phyloP scores from a whole-genome alignment of 92 coral and sea anemone species.

The Parazoanthus atlanticus region DNA sequence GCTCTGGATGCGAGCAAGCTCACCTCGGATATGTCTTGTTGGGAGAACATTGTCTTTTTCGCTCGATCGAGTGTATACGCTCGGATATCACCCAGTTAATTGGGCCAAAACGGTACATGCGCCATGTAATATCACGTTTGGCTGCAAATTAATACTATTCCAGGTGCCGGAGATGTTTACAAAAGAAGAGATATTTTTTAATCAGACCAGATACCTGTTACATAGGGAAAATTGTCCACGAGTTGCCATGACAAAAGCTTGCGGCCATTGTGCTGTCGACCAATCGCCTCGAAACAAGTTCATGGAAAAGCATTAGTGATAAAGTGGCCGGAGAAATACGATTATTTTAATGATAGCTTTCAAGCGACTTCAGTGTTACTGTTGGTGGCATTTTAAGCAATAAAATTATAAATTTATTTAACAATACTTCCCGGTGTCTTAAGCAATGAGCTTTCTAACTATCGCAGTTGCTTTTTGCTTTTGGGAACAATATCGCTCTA shows the following conservation, averaged over 20 bases:
- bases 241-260: slow-evolving; percentile 37
- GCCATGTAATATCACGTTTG: slow-evolving; percentile 58
- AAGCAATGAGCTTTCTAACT: neutral
- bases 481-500: neutral
- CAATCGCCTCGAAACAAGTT: slow-evolving; percentile 40
- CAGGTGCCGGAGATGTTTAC: slow-evolving; percentile 68
- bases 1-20: slow-evolving; percentile 28
- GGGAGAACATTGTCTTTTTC: slow-evolving; percentile 55
- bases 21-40: slow-evolving; percentile 50
- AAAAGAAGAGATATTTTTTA: slow-evolving; percentile 59
- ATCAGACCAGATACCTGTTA: slow-evolving; percentile 70
- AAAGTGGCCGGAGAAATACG: slow-evolving; percentile 8
- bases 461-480: too few species aligned
- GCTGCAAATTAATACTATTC: slow-evolving; percentile 64
- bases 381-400: slow-evolving; percentile 57
- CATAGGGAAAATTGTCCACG: slow-evolving; percentile 43
- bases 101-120: slow-evolving; percentile 59
- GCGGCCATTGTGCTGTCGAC: slow-evolving; percentile 40
- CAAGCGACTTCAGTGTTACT: slow-evolving; percentile 22
- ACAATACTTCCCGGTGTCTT: slow-evolving; percentile 17
- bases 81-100: slow-evolving; percentile 52
- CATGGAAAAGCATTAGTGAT: slow-evolving; percentile 17
- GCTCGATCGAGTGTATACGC: slow-evolving; percentile 29
- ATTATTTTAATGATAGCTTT: slow-evolving; percentile 45
- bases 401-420: slow-evolving; percentile 63